These are phyloP conservation scores for Tetraodon nigroviridis DNA, from an alignment of 2,113 vertebrate species.

Conservation along the genomic window DNA sequence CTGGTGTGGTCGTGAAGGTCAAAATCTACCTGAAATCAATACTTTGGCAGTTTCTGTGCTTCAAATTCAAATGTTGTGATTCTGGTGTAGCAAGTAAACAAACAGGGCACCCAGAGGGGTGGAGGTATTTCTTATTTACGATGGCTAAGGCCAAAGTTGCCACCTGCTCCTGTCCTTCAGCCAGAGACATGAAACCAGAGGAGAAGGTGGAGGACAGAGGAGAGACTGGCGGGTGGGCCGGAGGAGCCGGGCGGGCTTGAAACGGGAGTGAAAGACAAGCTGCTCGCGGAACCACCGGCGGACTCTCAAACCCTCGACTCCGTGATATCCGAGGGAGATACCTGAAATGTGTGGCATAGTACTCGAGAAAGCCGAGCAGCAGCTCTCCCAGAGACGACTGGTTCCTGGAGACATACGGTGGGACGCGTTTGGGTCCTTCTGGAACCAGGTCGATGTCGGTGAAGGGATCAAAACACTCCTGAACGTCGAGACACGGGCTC, in stretches of 20 bases:
- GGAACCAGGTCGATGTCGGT: slow-evolving; percentile 86
- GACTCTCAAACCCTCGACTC: slow-evolving; percentile 13
- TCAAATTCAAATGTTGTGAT: neutral
- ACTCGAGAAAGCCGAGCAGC: slow-evolving; percentile 90
- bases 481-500: slow-evolving; percentile 26
- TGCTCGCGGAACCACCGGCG: neutral
- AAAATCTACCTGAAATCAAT: no score
- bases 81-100: slow-evolving; percentile 10
- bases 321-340: slow-evolving; percentile 63
- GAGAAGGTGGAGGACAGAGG: slow-evolving; percentile 36
- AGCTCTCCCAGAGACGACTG: slow-evolving; percentile 86
- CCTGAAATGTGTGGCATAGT: slow-evolving; percentile 92
- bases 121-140: slow-evolving; percentile 39
- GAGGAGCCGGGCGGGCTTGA: slow-evolving; percentile 6
- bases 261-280: slow-evolving; percentile 18
- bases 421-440: slow-evolving; percentile 77
- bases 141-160: slow-evolving; percentile 55
- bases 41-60: no score
- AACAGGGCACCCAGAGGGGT: slow-evolving; percentile 43
- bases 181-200: slow-evolving; percentile 67
- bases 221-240: slow-evolving; percentile 10
- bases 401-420: slow-evolving; percentile 84
- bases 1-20: no score
- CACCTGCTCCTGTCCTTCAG: slow-evolving; percentile 77
- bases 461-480: slow-evolving; percentile 86